phyloP scores from a whole-genome alignment of 92 coral and sea anemone genomes.

The Micromussa lordhowensis region DNA sequence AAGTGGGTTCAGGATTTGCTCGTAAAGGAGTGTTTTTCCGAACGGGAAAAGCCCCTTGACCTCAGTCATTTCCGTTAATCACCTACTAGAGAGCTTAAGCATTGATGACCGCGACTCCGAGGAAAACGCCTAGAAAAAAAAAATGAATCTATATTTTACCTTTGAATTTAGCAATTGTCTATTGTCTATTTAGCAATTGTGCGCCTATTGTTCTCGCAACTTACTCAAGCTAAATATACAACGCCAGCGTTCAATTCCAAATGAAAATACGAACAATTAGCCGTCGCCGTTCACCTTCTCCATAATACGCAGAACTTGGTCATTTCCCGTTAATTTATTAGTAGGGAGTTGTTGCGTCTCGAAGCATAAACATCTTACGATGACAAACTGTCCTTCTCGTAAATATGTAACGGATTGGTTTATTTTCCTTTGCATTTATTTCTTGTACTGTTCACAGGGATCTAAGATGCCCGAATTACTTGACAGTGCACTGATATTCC shows the following conservation, averaged over 20 bases:
- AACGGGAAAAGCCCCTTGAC: neutral
- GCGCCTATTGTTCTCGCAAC: no score
- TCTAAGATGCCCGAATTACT: conserved; percentile 81
- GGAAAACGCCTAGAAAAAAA: no score
- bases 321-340: no score
- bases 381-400: neutral
- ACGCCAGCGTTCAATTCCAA: no score
- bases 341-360: neutral
- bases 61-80: neutral
- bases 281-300: no score
- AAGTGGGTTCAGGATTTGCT: neutral
- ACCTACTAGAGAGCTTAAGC: no score
- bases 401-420: neutral
- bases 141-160: no score
- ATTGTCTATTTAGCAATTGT: no score
- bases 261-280: no score
- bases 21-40: neutral
- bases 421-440: neutral
- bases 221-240: no score
- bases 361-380: neutral
- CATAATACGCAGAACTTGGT: no score
- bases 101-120: neutral
- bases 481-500: conserved; percentile 76
- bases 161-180: no score
- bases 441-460: conserved; percentile 55